A percentile compares a stretch with the other conserved stretches of the same genome.
Evolutionary conservation across 2,797 vertebrate species (phyloP).

Genomic region (Mus spretus): DNA sequence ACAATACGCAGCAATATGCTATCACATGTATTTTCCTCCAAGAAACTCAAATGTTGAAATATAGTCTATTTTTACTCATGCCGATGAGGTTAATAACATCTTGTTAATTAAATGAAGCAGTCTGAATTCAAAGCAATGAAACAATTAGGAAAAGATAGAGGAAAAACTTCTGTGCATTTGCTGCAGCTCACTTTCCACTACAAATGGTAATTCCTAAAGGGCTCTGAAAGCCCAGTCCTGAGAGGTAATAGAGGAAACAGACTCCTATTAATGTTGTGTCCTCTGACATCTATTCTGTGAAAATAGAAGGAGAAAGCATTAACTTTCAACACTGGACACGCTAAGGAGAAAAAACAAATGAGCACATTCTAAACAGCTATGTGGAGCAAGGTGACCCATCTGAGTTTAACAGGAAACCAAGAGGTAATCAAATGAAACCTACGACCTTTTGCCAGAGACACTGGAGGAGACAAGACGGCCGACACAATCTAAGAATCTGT

Average conservation of each 20-base stretch:
- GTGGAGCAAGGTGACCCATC: conserved; percentile 87
- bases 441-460: conserved; percentile 85
- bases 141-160: conserved; percentile 38
- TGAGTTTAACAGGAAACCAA: conserved; percentile 88
- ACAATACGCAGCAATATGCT: background rate
- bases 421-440: conserved; percentile 89
- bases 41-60: conserved; percentile 45
- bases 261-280: conserved; percentile 87
- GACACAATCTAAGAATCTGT: conserved; percentile 85
- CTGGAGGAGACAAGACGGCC: conserved; percentile 82
- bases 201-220: conserved; percentile 82
- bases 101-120: conserved; percentile 57
- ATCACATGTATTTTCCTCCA: conserved; percentile 46
- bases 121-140: conserved; percentile 64
- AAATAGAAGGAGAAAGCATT: conserved; percentile 88
- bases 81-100: conserved; percentile 43
- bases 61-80: conserved; percentile 48
- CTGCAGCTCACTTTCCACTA: conserved; percentile 59
- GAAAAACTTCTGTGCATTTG: conserved; percentile 44
- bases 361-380: conserved; percentile 84
- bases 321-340: conserved; percentile 87
- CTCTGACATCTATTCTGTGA: conserved; percentile 87
- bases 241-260: conserved; percentile 84
- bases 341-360: conserved; percentile 80
- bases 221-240: conserved; percentile 83